Conservation (phyloP, 2,113 vertebrate species). For the zebrafish (Danio rerio) region GRCz12tu NC_133187.1:29100501-29101000, state of each 20-base stretch:
- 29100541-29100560: slow-evolving; percentile 17
- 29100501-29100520: slow-evolving; percentile 28
- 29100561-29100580: not conserved
- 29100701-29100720: slow-evolving; percentile 7
- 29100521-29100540: slow-evolving; percentile 26
- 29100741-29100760: slow-evolving; percentile 14
- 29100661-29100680: slow-evolving; percentile 4
- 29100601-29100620: not conserved
- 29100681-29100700: slow-evolving; percentile 35
- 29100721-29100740: slow-evolving; percentile 22
- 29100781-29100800: not conserved
- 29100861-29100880: no score
- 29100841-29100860: no score
- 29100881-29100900: no score
- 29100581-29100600: not conserved
- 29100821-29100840: no score
- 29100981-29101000: no score
- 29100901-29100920: no score
- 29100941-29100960: no score
- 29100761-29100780: not conserved
- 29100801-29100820: not conserved
- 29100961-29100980: no score
- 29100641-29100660: slow-evolving; percentile 9
- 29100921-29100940: no score
- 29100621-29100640: slow-evolving; percentile 6